These are phyloP conservation scores for Netelia inedita DNA, from an alignment of 2,888 invertebrate genomes.

Conservation along the genomic window DNA sequence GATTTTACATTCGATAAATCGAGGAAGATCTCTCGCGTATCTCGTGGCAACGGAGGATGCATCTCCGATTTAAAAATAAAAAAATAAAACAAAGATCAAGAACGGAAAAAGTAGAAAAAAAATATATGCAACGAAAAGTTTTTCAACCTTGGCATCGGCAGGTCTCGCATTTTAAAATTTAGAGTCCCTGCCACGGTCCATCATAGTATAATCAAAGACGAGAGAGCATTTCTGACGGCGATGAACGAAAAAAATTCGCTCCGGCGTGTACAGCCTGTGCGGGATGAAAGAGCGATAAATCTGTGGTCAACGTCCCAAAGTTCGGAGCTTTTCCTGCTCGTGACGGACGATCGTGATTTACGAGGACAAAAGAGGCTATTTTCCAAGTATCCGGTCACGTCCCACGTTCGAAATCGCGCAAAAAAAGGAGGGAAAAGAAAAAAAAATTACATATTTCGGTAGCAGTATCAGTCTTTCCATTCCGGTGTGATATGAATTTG, in stretches of 20 bases:
- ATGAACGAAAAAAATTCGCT: slow-evolving; percentile 44
- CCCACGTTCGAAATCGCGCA: slow-evolving; percentile 13
- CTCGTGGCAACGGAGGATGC: neutral
- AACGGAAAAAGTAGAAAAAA: slow-evolving; percentile 14
- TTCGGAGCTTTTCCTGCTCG: slow-evolving; percentile 60
- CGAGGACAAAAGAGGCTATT: slow-evolving; percentile 60
- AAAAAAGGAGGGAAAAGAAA: slow-evolving; percentile 17
- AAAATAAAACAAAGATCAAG: too few species aligned
- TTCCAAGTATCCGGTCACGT: slow-evolving; percentile 50
- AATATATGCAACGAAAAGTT: neutral
- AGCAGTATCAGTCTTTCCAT: slow-evolving; percentile 7
- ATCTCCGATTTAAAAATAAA: too few species aligned
- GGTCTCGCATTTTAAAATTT: slow-evolving; percentile 52
- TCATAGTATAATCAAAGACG: slow-evolving; percentile 55
- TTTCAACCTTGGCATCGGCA: slow-evolving; percentile 6
- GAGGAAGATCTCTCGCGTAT: slow-evolving; percentile 13
- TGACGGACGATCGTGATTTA: slow-evolving; percentile 69
- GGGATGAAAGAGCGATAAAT: slow-evolving; percentile 63
- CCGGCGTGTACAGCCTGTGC: slow-evolving; percentile 3
- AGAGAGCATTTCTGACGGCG: slow-evolving; percentile 30
- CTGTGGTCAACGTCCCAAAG: slow-evolving; percentile 60
- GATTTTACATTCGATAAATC: slow-evolving; percentile 43
- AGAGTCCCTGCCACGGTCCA: slow-evolving; percentile 34
- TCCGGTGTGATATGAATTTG: neutral
- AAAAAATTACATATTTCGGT: slow-evolving; percentile 29